Evolutionary conservation across 2,888 invertebrate genomes (phyloP), one percentile per base, ranked within the genome.

Genomic region (Drosophila infuscata): DNA sequence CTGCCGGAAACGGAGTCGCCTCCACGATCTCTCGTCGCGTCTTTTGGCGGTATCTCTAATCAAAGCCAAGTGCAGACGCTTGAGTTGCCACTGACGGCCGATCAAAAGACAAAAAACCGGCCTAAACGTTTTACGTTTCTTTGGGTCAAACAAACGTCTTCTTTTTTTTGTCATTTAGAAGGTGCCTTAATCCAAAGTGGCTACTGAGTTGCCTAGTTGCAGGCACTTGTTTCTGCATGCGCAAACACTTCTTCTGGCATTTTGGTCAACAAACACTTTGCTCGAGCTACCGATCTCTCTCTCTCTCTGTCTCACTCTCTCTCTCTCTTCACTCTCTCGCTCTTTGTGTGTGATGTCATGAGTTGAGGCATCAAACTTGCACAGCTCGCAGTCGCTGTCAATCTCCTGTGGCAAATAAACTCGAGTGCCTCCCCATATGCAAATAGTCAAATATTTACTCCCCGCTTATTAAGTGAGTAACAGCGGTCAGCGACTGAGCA

Each of bases 381-480:
- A 63, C 76, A 60, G 46, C 69, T 69, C 70, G 46, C 76, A 74
- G 25, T 70, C 79, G 82, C 88, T 88, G 85, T 88, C 88, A 89
- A 87, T 88, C 88, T 81, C 86, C 89, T 87, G 85, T 75, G 85
- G 89, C 85, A 85, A 89, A 89, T 85, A 86, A 88, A 85, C 84
- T 85, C 88, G 78, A 85, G 85, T 89, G 89, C 48, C 87, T 87
- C 71, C 41, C 70, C 30, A 79, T 83, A 76, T 75, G 89, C 89
- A 88, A 88, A 88, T 78, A 87, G 41, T 74, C 69, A 91, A 79
- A 91, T 91, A 89, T 91, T 91, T 86, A 68, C 81, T 80, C 76
- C 82, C 74, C 80, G 88, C 87, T 91, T 91, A 91, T 91, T 91
- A 91, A 91, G 89, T 91, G 90, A 83, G 88, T 77, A 83, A 80